Evolutionary conservation across 1,140 invertebrate species (phyloP).

Genomic region (Samia ricini): DNA sequence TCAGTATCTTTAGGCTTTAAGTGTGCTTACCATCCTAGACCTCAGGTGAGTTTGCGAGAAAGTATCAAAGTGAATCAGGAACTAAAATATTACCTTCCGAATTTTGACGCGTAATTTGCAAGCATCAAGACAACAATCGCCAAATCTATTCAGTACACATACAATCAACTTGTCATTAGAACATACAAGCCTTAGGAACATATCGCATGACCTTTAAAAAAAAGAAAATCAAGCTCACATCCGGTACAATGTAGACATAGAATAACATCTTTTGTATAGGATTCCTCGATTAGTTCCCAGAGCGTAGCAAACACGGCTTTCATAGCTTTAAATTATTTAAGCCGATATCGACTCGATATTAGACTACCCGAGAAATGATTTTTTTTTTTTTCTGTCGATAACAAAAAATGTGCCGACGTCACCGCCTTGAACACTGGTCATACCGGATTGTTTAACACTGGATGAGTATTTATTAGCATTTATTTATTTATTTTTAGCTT

Average conservation of each 20-base stretch:
- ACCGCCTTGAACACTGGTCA: conserved; percentile 37
- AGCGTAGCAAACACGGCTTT: conserved; percentile 30
- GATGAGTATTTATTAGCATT: conserved; percentile 9
- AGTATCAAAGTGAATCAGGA: too few species aligned
- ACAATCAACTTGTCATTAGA: too few species aligned
- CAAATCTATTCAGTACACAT: too few species aligned
- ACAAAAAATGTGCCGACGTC: conserved; percentile 53
- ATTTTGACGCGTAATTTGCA: too few species aligned
- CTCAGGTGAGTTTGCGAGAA: too few species aligned
- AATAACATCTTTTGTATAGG: conserved; percentile 15
- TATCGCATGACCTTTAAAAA: not conserved
- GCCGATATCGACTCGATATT: conserved; percentile 51
- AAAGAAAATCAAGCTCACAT: not conserved
- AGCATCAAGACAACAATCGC: too few species aligned
- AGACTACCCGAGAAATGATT: conserved; percentile 43
- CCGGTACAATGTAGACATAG: not conserved
- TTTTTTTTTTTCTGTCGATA: conserved; percentile 55
- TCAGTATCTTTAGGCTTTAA: too few species aligned
- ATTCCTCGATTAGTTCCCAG: conserved; percentile 22
- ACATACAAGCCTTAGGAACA: too few species aligned
- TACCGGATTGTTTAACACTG: not conserved
- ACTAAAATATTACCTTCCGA: too few species aligned
- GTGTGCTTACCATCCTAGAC: too few species aligned
- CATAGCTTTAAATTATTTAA: conserved; percentile 47
- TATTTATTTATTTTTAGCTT: too few species aligned